A percentile compares a stretch with the other conserved stretches of the same genome.
These are phyloP conservation scores for Dryobota labecula DNA, from an alignment of 2,888 invertebrate genomes.

Conservation along the genomic window DNA sequence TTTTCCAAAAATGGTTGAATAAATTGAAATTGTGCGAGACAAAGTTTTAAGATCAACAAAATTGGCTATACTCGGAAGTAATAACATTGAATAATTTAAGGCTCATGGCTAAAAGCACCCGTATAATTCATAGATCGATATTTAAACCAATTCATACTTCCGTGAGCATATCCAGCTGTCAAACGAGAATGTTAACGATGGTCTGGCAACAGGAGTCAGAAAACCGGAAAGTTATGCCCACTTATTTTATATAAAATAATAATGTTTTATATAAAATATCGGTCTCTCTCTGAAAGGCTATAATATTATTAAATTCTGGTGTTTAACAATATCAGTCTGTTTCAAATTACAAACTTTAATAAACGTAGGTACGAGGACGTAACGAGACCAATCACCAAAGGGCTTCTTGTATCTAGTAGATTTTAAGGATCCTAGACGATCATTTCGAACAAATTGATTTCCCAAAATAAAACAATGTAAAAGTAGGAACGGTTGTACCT, in stretches of 20 bases:
- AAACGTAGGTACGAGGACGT: not conserved
- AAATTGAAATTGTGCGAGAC: not conserved
- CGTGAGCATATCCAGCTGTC: not conserved
- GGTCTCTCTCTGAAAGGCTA: not conserved
- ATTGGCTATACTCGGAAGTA: not conserved
- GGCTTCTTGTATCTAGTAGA: not conserved
- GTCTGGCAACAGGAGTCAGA: not conserved
- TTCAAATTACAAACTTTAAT: not conserved
- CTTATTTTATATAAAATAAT: too few relatives aligned
- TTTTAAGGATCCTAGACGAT: not conserved
- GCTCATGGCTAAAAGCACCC: not conserved
- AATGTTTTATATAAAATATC: too few relatives aligned
- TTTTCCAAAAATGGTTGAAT: not conserved
- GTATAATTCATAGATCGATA: constrained; percentile 14
- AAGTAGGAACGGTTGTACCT: not conserved
- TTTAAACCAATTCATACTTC: not conserved
- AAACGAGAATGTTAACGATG: not conserved
- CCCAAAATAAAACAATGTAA: not conserved
- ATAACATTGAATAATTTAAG: constrained; percentile 10
- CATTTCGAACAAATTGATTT: not conserved
- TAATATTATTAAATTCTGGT: not conserved
- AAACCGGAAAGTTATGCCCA: not conserved
- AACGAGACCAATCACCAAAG: not conserved
- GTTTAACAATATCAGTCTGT: not conserved
- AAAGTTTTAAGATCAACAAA: not conserved